phyloP scores from a whole-genome alignment of 2,113 vertebrate genomes.

The Colius striatus region DNA sequence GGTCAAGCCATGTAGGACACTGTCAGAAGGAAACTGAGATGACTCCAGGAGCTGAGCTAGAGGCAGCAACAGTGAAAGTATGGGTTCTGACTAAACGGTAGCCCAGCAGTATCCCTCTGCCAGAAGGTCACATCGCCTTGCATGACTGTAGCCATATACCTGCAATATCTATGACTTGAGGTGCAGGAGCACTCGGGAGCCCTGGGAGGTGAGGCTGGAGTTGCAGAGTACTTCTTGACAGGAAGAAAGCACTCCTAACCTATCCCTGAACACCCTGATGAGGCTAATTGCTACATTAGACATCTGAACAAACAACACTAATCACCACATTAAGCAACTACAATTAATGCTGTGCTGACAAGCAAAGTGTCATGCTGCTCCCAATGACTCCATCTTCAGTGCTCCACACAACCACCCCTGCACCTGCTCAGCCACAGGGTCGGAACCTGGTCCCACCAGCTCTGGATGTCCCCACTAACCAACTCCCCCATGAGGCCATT shows the following conservation, averaged over 20 bases:
- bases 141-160: rapidly evolving
- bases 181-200: background rate
- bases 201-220: background rate
- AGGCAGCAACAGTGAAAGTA: background rate
- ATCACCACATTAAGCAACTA: slow-evolving; percentile 38
- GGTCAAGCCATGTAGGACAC: background rate
- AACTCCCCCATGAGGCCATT: background rate
- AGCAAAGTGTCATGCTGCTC: background rate
- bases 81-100: background rate
- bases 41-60: background rate
- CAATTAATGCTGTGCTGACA: background rate
- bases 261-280: background rate
- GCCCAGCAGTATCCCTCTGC: background rate
- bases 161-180: background rate
- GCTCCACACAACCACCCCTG: no score
- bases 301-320: slow-evolving; percentile 45
- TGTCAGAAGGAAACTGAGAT: background rate
- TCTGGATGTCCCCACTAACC: background rate
- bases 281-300: slow-evolving; percentile 9
- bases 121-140: background rate
- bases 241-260: background rate
- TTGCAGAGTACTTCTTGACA: background rate
- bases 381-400: background rate
- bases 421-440: rapidly evolving
- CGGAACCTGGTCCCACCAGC: background rate